A percentile compares a stretch with the other conserved stretches of the same genome.
phyloP scores from a whole-genome alignment of 2,797 vertebrate species.

The Acridotheres tristis region DNA sequence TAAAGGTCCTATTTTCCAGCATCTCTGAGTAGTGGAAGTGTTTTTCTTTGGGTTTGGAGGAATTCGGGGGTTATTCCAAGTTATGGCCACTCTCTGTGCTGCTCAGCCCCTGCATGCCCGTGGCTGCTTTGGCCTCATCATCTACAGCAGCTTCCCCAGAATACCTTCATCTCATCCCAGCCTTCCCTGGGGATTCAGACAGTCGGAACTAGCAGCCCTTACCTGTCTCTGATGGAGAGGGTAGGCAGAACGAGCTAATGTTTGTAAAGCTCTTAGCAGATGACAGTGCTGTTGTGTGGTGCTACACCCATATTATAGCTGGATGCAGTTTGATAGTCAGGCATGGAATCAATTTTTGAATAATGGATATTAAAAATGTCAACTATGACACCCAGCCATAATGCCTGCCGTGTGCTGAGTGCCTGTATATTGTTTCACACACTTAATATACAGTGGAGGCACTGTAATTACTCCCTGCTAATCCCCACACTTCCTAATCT shows the following conservation, averaged over 20 bases:
- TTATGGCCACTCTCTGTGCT: neutral
- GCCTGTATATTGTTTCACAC: constrained; percentile 70
- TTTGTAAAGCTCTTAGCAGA: constrained; percentile 68
- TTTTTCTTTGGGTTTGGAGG: neutral
- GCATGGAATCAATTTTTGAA: constrained; percentile 75
- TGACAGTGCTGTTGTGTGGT: constrained; percentile 52
- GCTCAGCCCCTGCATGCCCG: fast-evolving
- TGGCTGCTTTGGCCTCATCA: neutral
- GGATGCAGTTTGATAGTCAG: constrained; percentile 70
- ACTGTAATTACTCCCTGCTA: constrained; percentile 70
- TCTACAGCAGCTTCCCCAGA: neutral
- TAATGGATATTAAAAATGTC: constrained; percentile 70
- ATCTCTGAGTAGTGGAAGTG: neutral
- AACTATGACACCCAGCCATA: constrained; percentile 66
- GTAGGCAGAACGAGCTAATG: constrained; percentile 39
- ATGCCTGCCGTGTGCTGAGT: constrained; percentile 11
- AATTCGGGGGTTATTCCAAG: neutral
- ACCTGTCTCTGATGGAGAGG: neutral
- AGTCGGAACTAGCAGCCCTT: neutral
- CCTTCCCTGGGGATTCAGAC: neutral
- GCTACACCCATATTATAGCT: constrained; percentile 34
- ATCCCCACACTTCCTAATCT: constrained; percentile 68
- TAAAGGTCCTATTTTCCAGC: neutral
- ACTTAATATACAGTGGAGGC: constrained; percentile 74
- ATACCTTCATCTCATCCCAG: neutral